These are phyloP conservation scores for Rhaphigaster nebulosa DNA, from an alignment of 2,888 invertebrate species.

Conservation along the genomic window DNA sequence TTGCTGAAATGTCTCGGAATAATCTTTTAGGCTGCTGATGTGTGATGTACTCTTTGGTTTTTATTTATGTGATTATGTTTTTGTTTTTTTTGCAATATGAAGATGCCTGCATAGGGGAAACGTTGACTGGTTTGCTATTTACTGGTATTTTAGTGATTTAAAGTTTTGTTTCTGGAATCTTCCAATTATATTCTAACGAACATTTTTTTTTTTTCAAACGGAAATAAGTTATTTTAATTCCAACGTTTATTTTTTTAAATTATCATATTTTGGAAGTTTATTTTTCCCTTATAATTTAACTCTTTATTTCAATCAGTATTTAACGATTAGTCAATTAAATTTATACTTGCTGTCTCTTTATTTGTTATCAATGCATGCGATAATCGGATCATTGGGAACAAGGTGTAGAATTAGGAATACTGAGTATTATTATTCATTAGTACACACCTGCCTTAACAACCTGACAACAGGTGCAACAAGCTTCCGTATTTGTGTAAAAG, in stretches of 20 bases:
- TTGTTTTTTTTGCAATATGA: no score
- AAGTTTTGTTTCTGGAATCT: no score
- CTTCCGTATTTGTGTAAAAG: constrained; percentile 40
- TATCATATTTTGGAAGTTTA: neutral
- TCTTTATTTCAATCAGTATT: neutral
- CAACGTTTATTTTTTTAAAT: neutral
- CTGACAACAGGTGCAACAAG: neutral
- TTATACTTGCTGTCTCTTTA: neutral
- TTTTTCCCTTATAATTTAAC: neutral
- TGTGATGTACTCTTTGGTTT: no score
- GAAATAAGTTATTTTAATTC: neutral
- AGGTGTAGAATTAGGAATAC: constrained; percentile 5
- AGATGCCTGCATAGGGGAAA: neutral
- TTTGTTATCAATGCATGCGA: neutral
- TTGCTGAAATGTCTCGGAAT: no score
- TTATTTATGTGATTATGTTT: no score
- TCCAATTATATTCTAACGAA: no score
- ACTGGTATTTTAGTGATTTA: neutral
- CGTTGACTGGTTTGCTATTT: neutral
- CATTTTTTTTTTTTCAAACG: no score
- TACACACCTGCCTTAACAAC: constrained; percentile 20
- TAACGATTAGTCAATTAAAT: neutral
- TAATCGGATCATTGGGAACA: constrained; percentile 11
- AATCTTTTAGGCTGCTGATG: no score
- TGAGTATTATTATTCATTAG: constrained; percentile 31